Evolutionary conservation across 2,888 invertebrate species (phyloP), one percentile per base, ranked within the genome.

Genomic region (Agrotis ipsilon): DNA sequence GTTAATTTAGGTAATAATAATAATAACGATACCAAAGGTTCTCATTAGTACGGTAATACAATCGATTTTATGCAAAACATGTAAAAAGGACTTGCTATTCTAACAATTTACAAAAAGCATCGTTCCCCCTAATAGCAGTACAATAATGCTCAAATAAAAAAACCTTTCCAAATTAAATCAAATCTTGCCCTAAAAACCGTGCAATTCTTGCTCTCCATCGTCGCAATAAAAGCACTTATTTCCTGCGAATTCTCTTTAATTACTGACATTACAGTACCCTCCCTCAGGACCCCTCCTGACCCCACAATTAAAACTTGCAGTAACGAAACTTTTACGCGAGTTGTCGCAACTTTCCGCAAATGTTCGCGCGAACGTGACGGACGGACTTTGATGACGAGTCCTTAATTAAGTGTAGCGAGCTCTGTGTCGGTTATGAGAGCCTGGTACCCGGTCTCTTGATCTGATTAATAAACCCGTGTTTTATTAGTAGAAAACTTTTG

Each of bases 261-360:
- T 69, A 72, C 61, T 54, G 66, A 51, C 67, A 67, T 76, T 70
- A 48, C 55, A n/a, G 46, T 39, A 60, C 80, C 73, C 80, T 32
- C 61, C 59, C 68, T 39, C 59, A 72, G 51, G 57, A 19, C 62
- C 61, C 54, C 16, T 32, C 64, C 79, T 65, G 71, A 73, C 76
- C 83, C 76, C 66, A 81, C 86, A 89, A 90, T 90, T 89, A 90
- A 89, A 90, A 89, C 87, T 89, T 87, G 81, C 86, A 88, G 77
- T 78, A 69, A 60, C 69, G 60, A 71, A 81, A 86, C 83, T 84
- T 85, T 80, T 81, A 75, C 80, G 72, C 66, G 68, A 82, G 82
- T 82, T 82, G 61, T 63, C 64, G 48, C 68, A 76, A 86, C 78
- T 78, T 81, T 65, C 75, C 71, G 75, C 77, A 80, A 85, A 72